Base-by-base conservation (phyloP, 2,888 invertebrate genomes). In the Nomada fabriciana region DNA sequence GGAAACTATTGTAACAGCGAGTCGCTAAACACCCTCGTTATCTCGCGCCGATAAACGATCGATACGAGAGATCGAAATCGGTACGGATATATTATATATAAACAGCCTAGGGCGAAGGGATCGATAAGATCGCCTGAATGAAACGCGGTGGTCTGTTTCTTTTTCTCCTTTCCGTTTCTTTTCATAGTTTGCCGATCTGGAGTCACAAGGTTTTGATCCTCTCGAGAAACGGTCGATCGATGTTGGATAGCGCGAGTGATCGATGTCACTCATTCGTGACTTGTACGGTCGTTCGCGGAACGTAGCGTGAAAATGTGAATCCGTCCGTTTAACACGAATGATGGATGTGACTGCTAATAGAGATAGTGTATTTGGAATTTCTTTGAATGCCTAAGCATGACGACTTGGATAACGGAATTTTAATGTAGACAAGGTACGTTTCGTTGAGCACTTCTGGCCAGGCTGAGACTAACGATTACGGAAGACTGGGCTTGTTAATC, bases 21-120 rank as follows among this genome's bases (percentile, higher is more conserved):
- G 65, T 23, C 69, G 80, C 74, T 83, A 81, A 80, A 82, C 81
- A 76, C 42, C 59, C 75, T 76, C 63, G 80, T 89, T 87, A 87
- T 89, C 83, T 76, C 72, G 60, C 25, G 47, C 25, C 77, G 81
- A 88, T 85, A 85, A 82, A 75, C 47, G 82, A 88, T 88, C 86
- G 86, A 84, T 88, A 67, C 78, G 57, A 29, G 73, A 57, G 76
- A 77, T 74, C 75, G 73, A 86, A 77, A 88, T 78, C 75, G 76
- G 69, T 76, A 61, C 73, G 52, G 75, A 72, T 74, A 65, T 77
- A 82, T 86, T 57, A 20, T 83, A 61, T 80, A 78, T 80, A 87
- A 86, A 89, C 77, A 86, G 76, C 76, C 64, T 29, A 13, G 65
- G 10, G 65, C 36, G 18, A 47, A 53, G 29, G 29, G 23, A 42